Percentiles rank a stretch among this genome's conserved stretches.
Conservation (phyloP, 1,140 invertebrate species). For the Holcopasites calliopsidis region DNA sequence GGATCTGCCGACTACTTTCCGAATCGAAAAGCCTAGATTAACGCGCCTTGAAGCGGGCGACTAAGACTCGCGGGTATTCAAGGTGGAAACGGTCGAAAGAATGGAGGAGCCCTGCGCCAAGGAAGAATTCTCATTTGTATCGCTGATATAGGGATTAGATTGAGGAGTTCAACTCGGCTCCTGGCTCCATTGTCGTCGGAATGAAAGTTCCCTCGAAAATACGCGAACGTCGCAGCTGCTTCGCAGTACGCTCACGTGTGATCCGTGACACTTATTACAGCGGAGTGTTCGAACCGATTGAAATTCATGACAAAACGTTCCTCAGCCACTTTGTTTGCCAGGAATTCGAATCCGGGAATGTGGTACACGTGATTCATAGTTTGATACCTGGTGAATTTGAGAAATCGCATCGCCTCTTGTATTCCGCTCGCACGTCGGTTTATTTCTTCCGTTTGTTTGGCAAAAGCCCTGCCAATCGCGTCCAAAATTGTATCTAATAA, state of each 20-base stretch:
- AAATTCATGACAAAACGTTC: constrained; percentile 41
- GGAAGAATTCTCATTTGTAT: background rate
- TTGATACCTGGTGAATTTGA: background rate
- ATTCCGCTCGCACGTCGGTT: background rate
- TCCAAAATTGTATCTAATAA: background rate
- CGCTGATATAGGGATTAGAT: background rate
- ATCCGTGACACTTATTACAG: constrained; percentile 57
- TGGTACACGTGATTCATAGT: background rate
- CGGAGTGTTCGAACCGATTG: constrained; percentile 38
- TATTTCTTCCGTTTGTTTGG: background rate
- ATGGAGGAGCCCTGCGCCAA: background rate
- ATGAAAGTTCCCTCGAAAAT: background rate
- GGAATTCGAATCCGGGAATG: constrained; percentile 15
- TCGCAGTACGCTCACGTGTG: constrained; percentile 41
- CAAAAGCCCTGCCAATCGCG: background rate
- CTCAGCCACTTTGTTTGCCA: constrained; percentile 2
- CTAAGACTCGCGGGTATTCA: background rate
- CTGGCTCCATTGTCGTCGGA: background rate
- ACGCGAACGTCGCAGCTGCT: background rate
- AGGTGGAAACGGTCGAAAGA: background rate
- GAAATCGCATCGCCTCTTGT: background rate
- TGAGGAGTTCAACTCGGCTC: background rate
- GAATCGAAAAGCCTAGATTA: constrained; percentile 32
- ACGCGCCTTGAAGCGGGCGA: background rate
- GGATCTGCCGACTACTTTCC: background rate